Percentiles rank a stretch among this genome's conserved stretches.
Evolutionary conservation across 2,888 invertebrate species (phyloP).

Genomic region (Morpho deidamia): DNA sequence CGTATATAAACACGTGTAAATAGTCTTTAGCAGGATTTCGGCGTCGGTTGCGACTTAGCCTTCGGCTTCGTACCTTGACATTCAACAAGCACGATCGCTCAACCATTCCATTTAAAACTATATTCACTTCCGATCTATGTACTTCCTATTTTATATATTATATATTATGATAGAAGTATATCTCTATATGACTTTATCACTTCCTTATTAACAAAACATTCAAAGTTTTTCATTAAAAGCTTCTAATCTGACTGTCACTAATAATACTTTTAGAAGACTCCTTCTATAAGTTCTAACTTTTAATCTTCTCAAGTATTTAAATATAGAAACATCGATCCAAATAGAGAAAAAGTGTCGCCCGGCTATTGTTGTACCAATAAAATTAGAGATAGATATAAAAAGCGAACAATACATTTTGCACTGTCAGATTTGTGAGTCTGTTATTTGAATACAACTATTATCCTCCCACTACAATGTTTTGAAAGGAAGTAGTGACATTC

Average conservation of each 20-base stretch:
- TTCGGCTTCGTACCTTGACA: constrained; percentile 65
- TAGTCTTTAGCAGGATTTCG: constrained; percentile 28
- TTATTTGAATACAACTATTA: constrained; percentile 52
- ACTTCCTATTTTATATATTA: constrained; percentile 56
- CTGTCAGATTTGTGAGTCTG: constrained; percentile 46
- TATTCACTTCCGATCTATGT: constrained; percentile 61
- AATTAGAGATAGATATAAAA: constrained; percentile 18
- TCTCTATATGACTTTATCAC: constrained; percentile 1
- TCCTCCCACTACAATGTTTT: constrained; percentile 71
- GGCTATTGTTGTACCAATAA: not conserved
- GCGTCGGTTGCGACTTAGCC: constrained; percentile 29
- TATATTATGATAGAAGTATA: constrained; percentile 13
- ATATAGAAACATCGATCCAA: not conserved
- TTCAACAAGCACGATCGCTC: constrained; percentile 60
- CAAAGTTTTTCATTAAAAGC: no score
- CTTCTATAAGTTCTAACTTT: not conserved
- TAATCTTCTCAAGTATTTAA: not conserved
- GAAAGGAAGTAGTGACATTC: constrained; percentile 76
- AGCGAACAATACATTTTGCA: constrained; percentile 48
- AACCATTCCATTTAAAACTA: constrained; percentile 64
- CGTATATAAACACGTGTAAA: constrained; percentile 13
- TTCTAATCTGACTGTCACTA: no score
- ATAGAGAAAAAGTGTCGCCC: not conserved
- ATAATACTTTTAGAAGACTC: not conserved
- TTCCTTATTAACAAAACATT: constrained; percentile 6